These are phyloP conservation scores for Melanchra persicariae DNA, from an alignment of 2,888 invertebrate species.

Conservation along the genomic window DNA sequence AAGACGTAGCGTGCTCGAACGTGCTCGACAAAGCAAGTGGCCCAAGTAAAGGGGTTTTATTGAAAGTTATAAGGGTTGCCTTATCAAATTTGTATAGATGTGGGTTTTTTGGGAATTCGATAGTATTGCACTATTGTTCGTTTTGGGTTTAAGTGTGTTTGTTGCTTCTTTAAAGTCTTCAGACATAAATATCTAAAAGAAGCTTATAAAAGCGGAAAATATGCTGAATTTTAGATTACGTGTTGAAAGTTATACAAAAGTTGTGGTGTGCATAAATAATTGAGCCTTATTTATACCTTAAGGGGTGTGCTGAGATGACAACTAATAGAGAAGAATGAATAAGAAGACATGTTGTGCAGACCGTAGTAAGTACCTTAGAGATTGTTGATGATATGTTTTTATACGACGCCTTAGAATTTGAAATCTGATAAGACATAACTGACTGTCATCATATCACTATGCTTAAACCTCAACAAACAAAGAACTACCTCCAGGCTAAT, in stretches of 20 bases:
- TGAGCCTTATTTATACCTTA: too few relatives aligned
- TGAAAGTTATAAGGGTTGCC: slow-evolving; percentile 52
- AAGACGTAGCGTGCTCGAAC: slow-evolving; percentile 62
- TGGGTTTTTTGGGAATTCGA: slow-evolving; percentile 18
- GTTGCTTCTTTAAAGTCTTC: neutral
- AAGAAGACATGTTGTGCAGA: too few relatives aligned
- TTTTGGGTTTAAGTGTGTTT: neutral
- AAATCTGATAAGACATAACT: neutral
- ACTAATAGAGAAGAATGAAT: too few relatives aligned
- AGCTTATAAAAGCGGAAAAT: neutral
- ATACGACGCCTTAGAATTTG: neutral
- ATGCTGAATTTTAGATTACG: too few relatives aligned
- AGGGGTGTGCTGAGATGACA: too few relatives aligned
- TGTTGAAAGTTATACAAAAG: too few relatives aligned
- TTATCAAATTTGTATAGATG: slow-evolving; percentile 48
- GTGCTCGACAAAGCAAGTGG: slow-evolving; percentile 64
- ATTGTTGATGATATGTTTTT: too few relatives aligned
- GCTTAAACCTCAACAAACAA: neutral
- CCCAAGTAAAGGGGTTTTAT: slow-evolving; percentile 47
- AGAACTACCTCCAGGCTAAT: neutral
- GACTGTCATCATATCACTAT: neutral
- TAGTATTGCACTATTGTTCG: slow-evolving; percentile 12
- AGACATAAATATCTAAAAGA: neutral
- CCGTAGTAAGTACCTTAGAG: too few relatives aligned
- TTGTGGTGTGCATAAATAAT: too few relatives aligned